Evolutionary conservation across 2,797 vertebrate genomes (phyloP), one percentile per base, ranked within the genome.

Genomic region (Cuculus canorus): DNA sequence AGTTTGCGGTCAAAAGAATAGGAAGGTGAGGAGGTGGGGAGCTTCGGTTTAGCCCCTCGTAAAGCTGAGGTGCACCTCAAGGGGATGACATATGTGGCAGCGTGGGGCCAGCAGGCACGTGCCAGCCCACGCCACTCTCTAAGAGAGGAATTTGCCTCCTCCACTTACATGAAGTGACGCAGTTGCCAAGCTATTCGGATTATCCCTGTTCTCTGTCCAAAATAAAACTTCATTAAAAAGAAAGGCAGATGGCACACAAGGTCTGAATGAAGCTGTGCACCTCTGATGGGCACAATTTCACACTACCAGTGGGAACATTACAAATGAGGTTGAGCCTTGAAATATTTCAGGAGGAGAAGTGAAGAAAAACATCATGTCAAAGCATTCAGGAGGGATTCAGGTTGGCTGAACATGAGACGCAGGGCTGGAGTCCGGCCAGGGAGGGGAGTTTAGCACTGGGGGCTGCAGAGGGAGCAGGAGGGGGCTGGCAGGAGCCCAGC

Each of bases 51-150:
- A 48, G n/a, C 8, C 43, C 43, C 27, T 21, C 19, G 22, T 52
- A 28, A 64, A 64, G 57, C 16, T 2, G 16, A 52, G 28, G 56
- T 8, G 19, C 56, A 63, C 27, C 35, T 7, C 5, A 1, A 14
- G 10, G 24, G 41, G 43, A 48, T 19, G 13, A 35, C 57, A 8
- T 13, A 10, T 18, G 11, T 1, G 1, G 3, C 11, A 8, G 23
- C 3, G 1, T 5, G 27, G 53, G 68, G 52, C 66, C 41, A 61
- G 72, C 24, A 33, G 37, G 27, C 21, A 35, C 1, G 2, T 25
- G 23, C 17, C 32, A 15, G 30, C 7, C 54, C 2, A 1, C 65
- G 59, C 47, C 2, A 0, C 41, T 3, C 18, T 17, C 25, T 53
- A 30, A 41, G 15, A 52, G 16, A 13, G 8, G 37, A 41, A n/a